Base-by-base conservation (phyloP, 2,113 vertebrate genomes). In the Elephantulus edwardii region DNA sequence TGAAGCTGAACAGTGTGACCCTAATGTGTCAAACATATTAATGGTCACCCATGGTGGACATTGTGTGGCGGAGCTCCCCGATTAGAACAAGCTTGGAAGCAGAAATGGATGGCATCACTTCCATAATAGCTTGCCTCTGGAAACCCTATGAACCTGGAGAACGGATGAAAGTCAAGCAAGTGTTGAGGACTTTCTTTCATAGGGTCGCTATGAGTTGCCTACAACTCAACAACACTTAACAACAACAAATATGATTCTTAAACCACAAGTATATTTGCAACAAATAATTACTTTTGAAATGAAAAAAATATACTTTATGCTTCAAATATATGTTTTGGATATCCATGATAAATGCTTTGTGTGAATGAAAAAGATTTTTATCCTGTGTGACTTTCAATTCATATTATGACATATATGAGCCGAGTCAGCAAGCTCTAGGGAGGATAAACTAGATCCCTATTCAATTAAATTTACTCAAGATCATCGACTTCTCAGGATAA, bases 161-260 rank as follows among this genome's bases (percentile, higher is more conserved):
- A n/a, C n/a, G n/a, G n/a, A n/a, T n/a, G n/a, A n/a, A n/a, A n/a
- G n/a, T n/a, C n/a, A n/a, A n/a, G n/a, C n/a, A n/a, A n/a, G n/a
- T n/a, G n/a, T n/a, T n/a, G n/a, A n/a, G n/a, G n/a, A n/a, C n/a
- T n/a, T n/a, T n/a, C n/a, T n/a, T n/a, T n/a, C n/a, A n/a, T n/a
- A n/a, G n/a, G n/a, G n/a, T n/a, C n/a, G n/a, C n/a, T n/a, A n/a
- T n/a, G n/a, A n/a, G n/a, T n/a, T n/a, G n/a, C n/a, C n/a, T n/a
- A n/a, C n/a, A n/a, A n/a, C n/a, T n/a, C n/a, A n/a, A n/a, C n/a
- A n/a, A n/a, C n/a, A n/a, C n/a, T n/a, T n/a, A n/a, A n/a, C n/a
- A n/a, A n/a, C n/a, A n/a, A n/a, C 70, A 89, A 92, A 66, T 75
- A 76, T 54, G 28, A 71, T 11, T 88, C 16, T 74, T 30, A 83